A percentile compares a stretch with the other conserved stretches of the same genome.
These are phyloP conservation scores for Anthopleura sola DNA, from an alignment of 64 coral and sea anemone genomes.

Conservation along the genomic window DNA sequence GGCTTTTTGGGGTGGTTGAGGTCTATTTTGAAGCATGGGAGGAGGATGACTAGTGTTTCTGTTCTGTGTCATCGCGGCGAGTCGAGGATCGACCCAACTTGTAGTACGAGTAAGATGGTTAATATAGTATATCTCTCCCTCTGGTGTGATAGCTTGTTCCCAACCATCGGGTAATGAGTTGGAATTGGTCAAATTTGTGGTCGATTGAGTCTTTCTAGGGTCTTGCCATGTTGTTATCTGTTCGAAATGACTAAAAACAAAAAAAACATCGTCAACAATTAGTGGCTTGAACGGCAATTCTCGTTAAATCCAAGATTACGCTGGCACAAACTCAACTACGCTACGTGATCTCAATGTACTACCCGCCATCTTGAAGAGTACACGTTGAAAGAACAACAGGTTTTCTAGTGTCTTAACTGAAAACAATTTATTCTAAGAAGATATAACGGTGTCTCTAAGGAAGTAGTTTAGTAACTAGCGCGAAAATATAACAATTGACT, in stretches of 20 bases:
- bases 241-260: constrained; percentile 79
- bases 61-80: constrained; percentile 41
- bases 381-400: constrained; percentile 65
- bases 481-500: not conserved
- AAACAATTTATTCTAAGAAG: not conserved
- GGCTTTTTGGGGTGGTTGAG: constrained; percentile 25
- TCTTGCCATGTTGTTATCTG: constrained; percentile 96
- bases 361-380: constrained; percentile 84
- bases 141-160: constrained; percentile 95
- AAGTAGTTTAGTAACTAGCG: not conserved
- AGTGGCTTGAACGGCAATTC: not conserved
- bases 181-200: constrained; percentile 76
- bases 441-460: not conserved
- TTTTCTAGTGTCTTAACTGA: constrained; percentile 28
- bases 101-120: constrained; percentile 92
- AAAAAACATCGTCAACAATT: constrained; percentile 25
- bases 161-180: constrained; percentile 87
- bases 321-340: not conserved
- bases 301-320: not conserved
- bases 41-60: constrained; percentile 8
- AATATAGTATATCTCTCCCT: constrained; percentile 93
- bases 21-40: not conserved
- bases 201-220: constrained; percentile 92
- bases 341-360: not conserved
- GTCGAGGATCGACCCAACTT: constrained; percentile 91